Percentiles rank a stretch among this genome's conserved stretches.
Evolutionary conservation across 1,140 invertebrate species (phyloP).

Genomic region (Neomicropteryx cornuta): DNA sequence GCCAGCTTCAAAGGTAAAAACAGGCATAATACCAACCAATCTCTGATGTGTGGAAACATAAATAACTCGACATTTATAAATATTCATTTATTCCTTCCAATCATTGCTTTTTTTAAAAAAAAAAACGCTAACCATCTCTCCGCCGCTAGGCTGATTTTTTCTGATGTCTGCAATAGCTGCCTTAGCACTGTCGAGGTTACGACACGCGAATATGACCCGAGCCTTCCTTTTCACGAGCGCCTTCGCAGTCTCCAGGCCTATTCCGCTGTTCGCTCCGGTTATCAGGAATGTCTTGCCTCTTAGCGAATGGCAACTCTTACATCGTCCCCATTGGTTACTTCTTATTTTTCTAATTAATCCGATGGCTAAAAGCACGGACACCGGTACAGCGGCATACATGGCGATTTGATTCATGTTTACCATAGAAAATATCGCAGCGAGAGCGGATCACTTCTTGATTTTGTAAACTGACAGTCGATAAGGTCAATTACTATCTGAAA

Average conservation of each 20-base stretch:
- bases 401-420: too few relatives aligned
- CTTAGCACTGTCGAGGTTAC: constrained; percentile 49
- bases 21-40: too few relatives aligned
- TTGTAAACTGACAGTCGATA: too few relatives aligned
- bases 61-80: too few relatives aligned
- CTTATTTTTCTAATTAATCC: constrained; percentile 32
- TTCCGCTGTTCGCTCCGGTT: constrained; percentile 71
- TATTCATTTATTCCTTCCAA: too few relatives aligned
- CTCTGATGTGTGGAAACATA: too few relatives aligned
- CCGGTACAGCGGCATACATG: constrained; percentile 30
- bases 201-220: constrained; percentile 62
- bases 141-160: constrained; percentile 32
- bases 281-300: constrained; percentile 51
- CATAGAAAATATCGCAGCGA: too few relatives aligned
- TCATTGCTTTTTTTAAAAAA: too few relatives aligned
- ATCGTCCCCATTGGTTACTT: constrained; percentile 31
- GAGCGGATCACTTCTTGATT: too few relatives aligned
- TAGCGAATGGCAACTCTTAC: constrained; percentile 27
- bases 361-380: constrained; percentile 28
- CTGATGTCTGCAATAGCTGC: constrained; percentile 50
- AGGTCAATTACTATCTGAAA: too few relatives aligned
- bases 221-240: constrained; percentile 54
- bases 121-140: constrained; percentile 44
- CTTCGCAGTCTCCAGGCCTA: constrained; percentile 64
- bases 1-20: too few relatives aligned